phyloP scores from a whole-genome alignment of 2,888 invertebrate genomes.

The Chrysodeixis includens region DNA sequence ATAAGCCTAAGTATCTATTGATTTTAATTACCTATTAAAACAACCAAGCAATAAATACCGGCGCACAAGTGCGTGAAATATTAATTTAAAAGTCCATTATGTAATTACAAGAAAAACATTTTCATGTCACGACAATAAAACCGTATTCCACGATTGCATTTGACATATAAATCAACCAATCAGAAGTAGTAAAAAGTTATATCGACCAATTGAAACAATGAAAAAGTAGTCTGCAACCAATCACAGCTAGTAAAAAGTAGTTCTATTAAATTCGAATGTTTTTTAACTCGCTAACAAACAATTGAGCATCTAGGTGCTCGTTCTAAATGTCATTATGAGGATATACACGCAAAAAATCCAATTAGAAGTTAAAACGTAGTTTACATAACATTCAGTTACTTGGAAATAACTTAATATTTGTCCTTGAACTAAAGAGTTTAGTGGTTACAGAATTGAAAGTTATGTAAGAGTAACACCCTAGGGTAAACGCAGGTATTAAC shows the following conservation, averaged over 20 bases:
- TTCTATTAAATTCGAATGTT: neutral
- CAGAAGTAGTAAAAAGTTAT: neutral
- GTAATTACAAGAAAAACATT: slow-evolving; percentile 3
- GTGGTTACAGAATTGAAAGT: too few relatives aligned
- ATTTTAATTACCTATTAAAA: neutral
- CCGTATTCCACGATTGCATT: neutral
- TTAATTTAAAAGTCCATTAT: slow-evolving; percentile 2
- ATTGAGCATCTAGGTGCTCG: neutral
- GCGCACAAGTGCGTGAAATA: neutral
- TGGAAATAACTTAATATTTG: neutral
- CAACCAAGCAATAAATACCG: neutral
- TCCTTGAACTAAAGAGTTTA: neutral
- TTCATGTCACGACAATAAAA: neutral
- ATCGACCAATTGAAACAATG: too few relatives aligned
- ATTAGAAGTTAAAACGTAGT: neutral
- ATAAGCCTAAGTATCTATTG: neutral
- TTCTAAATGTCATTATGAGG: neutral
- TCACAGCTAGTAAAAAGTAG: neutral
- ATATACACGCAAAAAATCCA: neutral
- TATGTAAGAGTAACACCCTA: too few relatives aligned
- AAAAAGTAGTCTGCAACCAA: neutral
- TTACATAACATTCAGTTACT: neutral
- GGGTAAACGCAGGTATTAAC: too few relatives aligned
- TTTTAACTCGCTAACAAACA: neutral
- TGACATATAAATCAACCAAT: neutral